Evolutionary conservation across 1,140 invertebrate species (phyloP).

Genomic region (Calycopis cecrops): DNA sequence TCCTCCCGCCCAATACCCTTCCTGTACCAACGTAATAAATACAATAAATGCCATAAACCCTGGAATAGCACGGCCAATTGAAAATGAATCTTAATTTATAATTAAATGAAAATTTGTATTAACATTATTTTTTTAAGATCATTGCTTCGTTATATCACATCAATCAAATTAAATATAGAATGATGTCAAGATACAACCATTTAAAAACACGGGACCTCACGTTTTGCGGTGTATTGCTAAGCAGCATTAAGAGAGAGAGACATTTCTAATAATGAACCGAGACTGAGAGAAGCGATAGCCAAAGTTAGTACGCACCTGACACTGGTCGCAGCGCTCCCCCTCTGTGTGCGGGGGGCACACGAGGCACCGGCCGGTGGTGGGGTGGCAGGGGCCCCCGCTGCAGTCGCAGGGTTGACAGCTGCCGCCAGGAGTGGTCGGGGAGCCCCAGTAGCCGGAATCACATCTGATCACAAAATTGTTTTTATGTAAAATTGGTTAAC

Average conservation of each 20-base stretch:
- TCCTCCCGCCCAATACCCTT: constrained; percentile 52
- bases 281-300: too few species aligned
- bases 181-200: background rate
- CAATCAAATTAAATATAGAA: too few species aligned
- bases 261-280: too few species aligned
- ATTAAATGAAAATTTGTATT: too few species aligned
- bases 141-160: too few species aligned
- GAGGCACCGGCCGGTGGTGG: constrained; percentile 86
- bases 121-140: too few species aligned
- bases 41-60: background rate
- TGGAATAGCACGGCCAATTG: background rate
- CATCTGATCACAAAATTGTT: constrained; percentile 77
- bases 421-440: constrained; percentile 82
- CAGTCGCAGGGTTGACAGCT: constrained; percentile 89
- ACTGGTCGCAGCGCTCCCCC: constrained; percentile 58
- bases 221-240: too few species aligned
- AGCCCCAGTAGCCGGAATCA: constrained; percentile 91
- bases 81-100: too few species aligned
- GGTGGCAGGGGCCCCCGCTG: constrained; percentile 86
- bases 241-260: too few species aligned
- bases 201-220: too few species aligned
- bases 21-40: constrained; percentile 28
- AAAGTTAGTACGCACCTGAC: constrained; percentile 34
- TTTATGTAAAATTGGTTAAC: background rate
- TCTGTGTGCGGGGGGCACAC: constrained; percentile 80